These are phyloP conservation scores for Xestia ashworthii DNA, from an alignment of 2,888 invertebrate genomes.

Conservation along the genomic window DNA sequence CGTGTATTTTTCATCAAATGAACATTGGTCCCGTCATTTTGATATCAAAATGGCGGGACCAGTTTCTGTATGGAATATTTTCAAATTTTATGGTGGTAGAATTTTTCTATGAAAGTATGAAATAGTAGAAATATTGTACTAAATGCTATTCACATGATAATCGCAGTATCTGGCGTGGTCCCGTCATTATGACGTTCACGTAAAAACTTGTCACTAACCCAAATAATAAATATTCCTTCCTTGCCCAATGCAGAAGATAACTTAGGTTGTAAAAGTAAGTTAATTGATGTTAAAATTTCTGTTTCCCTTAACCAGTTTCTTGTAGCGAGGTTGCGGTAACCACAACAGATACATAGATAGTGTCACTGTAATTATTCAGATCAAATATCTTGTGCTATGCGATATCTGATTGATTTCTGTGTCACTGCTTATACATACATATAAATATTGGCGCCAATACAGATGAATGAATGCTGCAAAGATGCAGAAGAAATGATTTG, in stretches of 20 bases:
- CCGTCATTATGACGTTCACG: too few species aligned
- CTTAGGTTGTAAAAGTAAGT: neutral
- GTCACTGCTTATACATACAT: conserved; percentile 9
- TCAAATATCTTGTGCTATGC: conserved; percentile 20
- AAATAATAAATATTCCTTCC: neutral
- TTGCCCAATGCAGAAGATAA: neutral
- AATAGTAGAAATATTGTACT: too few species aligned
- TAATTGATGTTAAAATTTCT: neutral
- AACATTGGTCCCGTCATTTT: too few species aligned
- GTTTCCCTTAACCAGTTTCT: conserved; percentile 6
- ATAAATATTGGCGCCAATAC: conserved; percentile 15
- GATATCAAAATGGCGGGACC: too few species aligned
- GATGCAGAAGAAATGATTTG: neutral
- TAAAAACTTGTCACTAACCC: neutral
- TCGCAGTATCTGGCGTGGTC: too few species aligned
- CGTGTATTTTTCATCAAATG: too few species aligned
- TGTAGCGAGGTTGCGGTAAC: conserved; percentile 20
- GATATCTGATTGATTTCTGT: conserved; percentile 18
- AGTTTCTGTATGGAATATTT: too few species aligned
- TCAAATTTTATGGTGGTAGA: too few species aligned
- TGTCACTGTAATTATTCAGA: conserved; percentile 18
- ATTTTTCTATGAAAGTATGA: too few species aligned
- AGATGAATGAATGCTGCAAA: neutral
- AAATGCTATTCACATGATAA: too few species aligned
- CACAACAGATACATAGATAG: conserved; percentile 25